A percentile compares a stretch with the other conserved stretches of the same genome.
phyloP scores from a whole-genome alignment of 1,140 invertebrate genomes.

The Atopsyche davidsoni region DNA sequence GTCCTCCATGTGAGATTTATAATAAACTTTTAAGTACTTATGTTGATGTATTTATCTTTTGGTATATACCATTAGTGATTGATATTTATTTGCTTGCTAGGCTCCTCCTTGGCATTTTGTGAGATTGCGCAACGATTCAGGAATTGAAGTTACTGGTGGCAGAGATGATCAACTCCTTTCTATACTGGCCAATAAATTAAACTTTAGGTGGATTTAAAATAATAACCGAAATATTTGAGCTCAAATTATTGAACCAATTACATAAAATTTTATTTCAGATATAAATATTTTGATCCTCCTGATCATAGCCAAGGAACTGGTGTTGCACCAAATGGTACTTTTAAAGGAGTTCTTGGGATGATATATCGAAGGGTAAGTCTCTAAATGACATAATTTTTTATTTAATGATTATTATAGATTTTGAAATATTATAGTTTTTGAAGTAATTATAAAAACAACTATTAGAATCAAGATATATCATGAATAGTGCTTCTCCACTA shows the following conservation, averaged over 20 bases:
- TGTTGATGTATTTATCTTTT: neutral
- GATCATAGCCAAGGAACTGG: slow-evolving; percentile 61
- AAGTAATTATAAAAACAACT: no score
- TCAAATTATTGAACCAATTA: slow-evolving; percentile 1
- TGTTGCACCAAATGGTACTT: slow-evolving; percentile 53
- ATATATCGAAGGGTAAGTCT: slow-evolving; percentile 56
- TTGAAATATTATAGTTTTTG: no score
- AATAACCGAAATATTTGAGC: slow-evolving; percentile 6
- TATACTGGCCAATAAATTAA: slow-evolving; percentile 56
- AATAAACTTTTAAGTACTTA: neutral
- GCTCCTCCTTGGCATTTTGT: slow-evolving; percentile 70
- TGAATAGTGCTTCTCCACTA: no score
- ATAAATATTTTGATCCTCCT: slow-evolving; percentile 61
- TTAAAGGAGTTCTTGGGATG: slow-evolving; percentile 61
- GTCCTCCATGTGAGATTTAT: slow-evolving; percentile 56
- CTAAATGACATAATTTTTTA: no score
- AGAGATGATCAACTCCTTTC: slow-evolving; percentile 59
- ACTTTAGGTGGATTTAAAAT: slow-evolving; percentile 50
- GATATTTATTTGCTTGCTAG: slow-evolving; percentile 36
- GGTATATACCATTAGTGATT: neutral
- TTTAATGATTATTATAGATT: no score
- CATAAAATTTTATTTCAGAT: slow-evolving; percentile 38
- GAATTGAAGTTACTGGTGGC: slow-evolving; percentile 57
- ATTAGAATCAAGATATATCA: no score
- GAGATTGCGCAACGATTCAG: slow-evolving; percentile 51